A percentile compares a stretch with the other conserved stretches of the same genome.
These are phyloP conservation scores for Hoplostethus mediterraneus DNA, from an alignment of 2,797 vertebrate species.

Conservation along the genomic window DNA sequence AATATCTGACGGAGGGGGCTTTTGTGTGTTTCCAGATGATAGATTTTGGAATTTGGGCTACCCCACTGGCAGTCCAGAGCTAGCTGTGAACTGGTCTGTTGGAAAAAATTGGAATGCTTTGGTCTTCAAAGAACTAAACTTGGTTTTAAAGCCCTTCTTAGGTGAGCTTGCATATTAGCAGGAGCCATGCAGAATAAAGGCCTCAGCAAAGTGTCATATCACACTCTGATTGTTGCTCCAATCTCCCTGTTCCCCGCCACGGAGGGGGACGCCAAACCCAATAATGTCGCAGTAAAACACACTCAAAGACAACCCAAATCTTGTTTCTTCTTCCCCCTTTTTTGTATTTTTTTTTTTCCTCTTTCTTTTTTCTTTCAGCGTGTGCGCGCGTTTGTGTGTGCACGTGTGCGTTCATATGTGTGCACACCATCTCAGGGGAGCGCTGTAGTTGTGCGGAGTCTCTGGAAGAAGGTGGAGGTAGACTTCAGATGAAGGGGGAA, in stretches of 20 bases:
- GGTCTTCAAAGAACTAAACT: constrained; percentile 99
- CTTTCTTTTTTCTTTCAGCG: constrained; percentile 57
- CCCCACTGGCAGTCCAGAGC: constrained; percentile 97
- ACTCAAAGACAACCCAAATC: constrained; percentile 78
- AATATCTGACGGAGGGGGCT: constrained; percentile 93
- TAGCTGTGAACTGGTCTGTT: constrained; percentile 99
- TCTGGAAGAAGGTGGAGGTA: constrained; percentile 67
- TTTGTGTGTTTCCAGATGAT: constrained; percentile 99
- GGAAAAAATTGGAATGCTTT: constrained; percentile 98
- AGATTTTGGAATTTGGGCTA: constrained; percentile 99
- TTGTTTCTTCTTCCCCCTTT: constrained; percentile 74
- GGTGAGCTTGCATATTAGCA: constrained; percentile 96
- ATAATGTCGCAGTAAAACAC: constrained; percentile 80
- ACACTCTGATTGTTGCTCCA: constrained; percentile 81
- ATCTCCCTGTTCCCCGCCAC: constrained; percentile 68
- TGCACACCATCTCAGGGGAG: constrained; percentile 65
- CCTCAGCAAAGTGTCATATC: constrained; percentile 86
- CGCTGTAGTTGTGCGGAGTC: constrained; percentile 62
- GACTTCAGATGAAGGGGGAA: constrained; percentile 75
- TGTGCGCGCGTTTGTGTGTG: constrained; percentile 29
- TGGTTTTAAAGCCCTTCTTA: constrained; percentile 97
- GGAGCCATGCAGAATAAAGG: constrained; percentile 90
- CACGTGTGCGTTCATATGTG: constrained; percentile 59
- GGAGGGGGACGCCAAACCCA: constrained; percentile 56
- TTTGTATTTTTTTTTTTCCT: constrained; percentile 26